These are phyloP conservation scores for Tribolium freemani DNA, from an alignment of 2,888 invertebrate species.

Conservation along the genomic window DNA sequence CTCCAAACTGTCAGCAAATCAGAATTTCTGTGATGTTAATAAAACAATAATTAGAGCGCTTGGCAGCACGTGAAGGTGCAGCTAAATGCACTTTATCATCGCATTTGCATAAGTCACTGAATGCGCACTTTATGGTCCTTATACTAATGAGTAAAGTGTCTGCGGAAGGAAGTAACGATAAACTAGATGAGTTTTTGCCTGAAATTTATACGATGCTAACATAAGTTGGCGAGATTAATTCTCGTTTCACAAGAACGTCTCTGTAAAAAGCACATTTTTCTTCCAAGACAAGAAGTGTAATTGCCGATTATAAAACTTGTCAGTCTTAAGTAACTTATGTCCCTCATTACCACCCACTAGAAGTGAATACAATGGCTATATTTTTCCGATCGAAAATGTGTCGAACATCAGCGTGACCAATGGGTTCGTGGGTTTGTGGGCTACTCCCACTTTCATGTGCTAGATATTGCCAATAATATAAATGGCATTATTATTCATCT, in stretches of 20 bases:
- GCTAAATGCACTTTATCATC: not conserved
- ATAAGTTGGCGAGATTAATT: slow-evolving; percentile 4
- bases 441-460: slow-evolving; percentile 33
- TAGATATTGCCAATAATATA: slow-evolving; percentile 38
- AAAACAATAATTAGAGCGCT: not conserved
- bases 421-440: slow-evolving; percentile 36
- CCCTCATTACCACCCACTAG: slow-evolving; percentile 35
- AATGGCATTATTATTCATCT: slow-evolving; percentile 36
- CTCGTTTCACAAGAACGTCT: not conserved
- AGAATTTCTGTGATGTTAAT: not conserved
- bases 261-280: not conserved
- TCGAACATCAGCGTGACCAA: slow-evolving; percentile 42
- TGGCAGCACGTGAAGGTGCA: not conserved
- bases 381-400: slow-evolving; percentile 36
- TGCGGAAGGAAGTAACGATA: slow-evolving; percentile 19
- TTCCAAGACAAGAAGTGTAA: slow-evolving; percentile 1
- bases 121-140: not conserved
- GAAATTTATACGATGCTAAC: slow-evolving; percentile 11
- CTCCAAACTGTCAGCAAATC: not conserved
- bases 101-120: slow-evolving; percentile 2
- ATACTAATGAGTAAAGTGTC: not conserved
- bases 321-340: slow-evolving; percentile 33
- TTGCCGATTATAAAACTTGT: slow-evolving; percentile 18
- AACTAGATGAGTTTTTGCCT: slow-evolving; percentile 9
- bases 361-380: slow-evolving; percentile 37